Evolutionary conservation across 2,888 invertebrate genomes (phyloP).

Genomic region (Caenorhabditis sp.): DNA sequence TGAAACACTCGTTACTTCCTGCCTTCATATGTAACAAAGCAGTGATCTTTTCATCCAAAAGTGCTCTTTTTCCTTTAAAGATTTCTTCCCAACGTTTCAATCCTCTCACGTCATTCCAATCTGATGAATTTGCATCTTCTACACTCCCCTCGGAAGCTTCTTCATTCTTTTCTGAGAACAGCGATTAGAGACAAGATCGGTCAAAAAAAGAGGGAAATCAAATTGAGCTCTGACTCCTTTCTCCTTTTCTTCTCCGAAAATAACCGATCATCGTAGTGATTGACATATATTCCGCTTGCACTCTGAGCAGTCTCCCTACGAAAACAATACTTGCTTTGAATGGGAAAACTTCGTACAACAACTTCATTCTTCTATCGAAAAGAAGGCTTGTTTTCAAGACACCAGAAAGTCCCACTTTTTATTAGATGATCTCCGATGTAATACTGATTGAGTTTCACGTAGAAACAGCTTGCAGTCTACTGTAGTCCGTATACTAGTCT

Average conservation of each 20-base stretch:
- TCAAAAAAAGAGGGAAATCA: slow-evolving; percentile 27
- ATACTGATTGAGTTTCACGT: slow-evolving; percentile 27
- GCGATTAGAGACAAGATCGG: slow-evolving; percentile 14
- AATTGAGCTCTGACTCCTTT: slow-evolving; percentile 46
- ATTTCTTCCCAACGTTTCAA: neutral
- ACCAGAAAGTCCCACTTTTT: slow-evolving; percentile 28
- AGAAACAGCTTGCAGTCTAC: slow-evolving; percentile 17
- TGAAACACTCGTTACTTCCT: neutral
- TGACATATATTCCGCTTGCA: slow-evolving; percentile 44
- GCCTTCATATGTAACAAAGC: neutral
- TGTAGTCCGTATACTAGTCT: slow-evolving; percentile 6
- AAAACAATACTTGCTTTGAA: slow-evolving; percentile 25
- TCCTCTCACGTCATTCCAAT: slow-evolving; percentile 36
- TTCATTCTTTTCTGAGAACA: slow-evolving; percentile 6
- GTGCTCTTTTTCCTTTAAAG: neutral
- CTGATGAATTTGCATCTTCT: slow-evolving; percentile 37
- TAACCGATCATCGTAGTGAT: slow-evolving; percentile 33
- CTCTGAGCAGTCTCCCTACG: neutral
- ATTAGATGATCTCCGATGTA: slow-evolving; percentile 52
- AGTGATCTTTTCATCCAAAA: slow-evolving; percentile 18
- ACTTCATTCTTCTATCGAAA: neutral
- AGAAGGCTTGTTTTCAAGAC: no score
- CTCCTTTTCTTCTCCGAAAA: slow-evolving; percentile 27
- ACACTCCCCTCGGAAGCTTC: neutral
- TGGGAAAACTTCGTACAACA: neutral